phyloP scores from a whole-genome alignment of 2,888 invertebrate genomes.

The Aphrophora alni region DNA sequence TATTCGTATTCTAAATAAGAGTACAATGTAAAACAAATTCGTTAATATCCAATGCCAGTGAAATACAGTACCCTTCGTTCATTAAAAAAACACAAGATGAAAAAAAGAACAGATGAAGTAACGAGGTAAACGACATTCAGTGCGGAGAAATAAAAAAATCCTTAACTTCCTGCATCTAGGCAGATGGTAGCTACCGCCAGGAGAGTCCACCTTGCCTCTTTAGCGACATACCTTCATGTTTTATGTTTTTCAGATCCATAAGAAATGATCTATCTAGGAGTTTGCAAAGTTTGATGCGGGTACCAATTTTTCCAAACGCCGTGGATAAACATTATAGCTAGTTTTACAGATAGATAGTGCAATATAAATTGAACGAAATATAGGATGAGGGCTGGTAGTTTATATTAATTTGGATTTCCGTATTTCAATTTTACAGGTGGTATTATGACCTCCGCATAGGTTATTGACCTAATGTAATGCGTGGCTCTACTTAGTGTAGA shows the following conservation, averaged over 20 bases:
- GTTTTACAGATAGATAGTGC: not conserved
- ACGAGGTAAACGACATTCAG: not conserved
- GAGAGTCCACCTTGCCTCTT: not conserved
- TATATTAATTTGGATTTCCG: not conserved
- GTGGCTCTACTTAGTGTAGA: no score
- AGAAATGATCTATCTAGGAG: not conserved
- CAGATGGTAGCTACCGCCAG: not conserved
- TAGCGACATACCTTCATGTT: not conserved
- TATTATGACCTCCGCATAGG: no score
- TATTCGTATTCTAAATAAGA: no score
- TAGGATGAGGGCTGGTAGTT: not conserved
- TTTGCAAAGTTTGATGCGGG: not conserved
- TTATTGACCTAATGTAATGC: no score
- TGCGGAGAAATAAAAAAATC: not conserved
- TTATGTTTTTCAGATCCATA: not conserved
- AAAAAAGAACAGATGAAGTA: no score
- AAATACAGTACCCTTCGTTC: no score
- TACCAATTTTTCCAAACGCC: not conserved
- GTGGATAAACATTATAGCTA: not conserved
- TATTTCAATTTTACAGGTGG: not conserved
- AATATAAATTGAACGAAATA: not conserved
- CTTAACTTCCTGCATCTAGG: not conserved
- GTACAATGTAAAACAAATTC: no score
- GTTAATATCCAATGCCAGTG: no score
- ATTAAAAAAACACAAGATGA: no score